Evolutionary conservation across 2,888 invertebrate genomes (phyloP), one percentile per base, ranked within the genome.

Genomic region (Nomada ruficornis): DNA sequence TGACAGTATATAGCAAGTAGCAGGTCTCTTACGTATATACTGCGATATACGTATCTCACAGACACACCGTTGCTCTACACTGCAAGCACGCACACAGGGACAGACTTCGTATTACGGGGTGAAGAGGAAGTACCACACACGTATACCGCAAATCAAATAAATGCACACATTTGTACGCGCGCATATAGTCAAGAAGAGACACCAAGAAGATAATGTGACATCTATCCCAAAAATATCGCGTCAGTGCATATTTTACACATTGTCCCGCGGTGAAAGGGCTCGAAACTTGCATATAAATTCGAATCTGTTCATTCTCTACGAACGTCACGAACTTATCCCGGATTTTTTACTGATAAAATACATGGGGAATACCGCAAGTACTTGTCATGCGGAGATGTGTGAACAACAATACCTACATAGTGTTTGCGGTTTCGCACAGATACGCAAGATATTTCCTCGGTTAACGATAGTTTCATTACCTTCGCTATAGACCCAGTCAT

Each of bases 201-300:
- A 80, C 75, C 68, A 82, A 64, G 68, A 72, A 84, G 88, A 88
- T 89, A 89, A 92, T 90, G 90, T 92, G 92, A 91, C 91, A 92
- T 91, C 91, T 91, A 90, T 91, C 91, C 91, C 91, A 91, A 91
- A 91, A 92, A 91, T 91, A 91, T 91, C 90, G 90, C 85, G 84
- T 86, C 86, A 80, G 78, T 83, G 81, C 79, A 86, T 83, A 88
- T 88, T 89, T 88, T 86, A 86, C 83, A 76, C 47, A 69, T 77
- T 80, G 78, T 80, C 70, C 78, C 29, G 29, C n/a, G 60, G 50
- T 47, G 44, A 73, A 65, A 36, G 64, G 44, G 7, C 67, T 64
- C 60, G 42, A 59, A 50, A 15, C 29, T n/a, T 36, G n/a, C 20
- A 63, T 69, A 74, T 60, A 36, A 68, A 79, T 70, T 64, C 77